These are phyloP conservation scores for Pelochelys cantorii DNA, from an alignment of 2,797 vertebrate species.

Conservation along the genomic window DNA sequence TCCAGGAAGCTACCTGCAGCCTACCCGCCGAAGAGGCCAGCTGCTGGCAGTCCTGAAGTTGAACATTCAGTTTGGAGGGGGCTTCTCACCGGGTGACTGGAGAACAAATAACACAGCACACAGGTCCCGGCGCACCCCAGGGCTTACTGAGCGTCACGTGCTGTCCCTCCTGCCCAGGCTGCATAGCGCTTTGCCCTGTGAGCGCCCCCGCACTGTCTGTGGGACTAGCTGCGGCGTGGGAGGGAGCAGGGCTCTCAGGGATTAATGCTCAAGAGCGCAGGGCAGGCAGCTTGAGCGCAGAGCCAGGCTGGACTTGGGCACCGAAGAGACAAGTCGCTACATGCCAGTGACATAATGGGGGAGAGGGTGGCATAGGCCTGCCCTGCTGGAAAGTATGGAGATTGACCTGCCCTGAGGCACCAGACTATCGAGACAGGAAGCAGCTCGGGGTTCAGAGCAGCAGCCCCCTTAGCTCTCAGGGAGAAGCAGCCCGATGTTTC, in stretches of 20 bases:
- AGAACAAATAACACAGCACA: neutral
- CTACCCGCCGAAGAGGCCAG: neutral
- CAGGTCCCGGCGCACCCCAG: neutral
- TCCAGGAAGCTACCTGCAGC: neutral
- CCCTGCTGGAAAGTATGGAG: neutral
- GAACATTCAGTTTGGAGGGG: neutral
- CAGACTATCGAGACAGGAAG: no score
- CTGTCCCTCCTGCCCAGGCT: neutral
- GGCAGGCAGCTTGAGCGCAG: neutral
- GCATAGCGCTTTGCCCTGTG: neutral
- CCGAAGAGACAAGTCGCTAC: neutral
- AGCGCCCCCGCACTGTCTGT: no score
- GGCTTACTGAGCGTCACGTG: neutral
- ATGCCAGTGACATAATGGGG: neutral
- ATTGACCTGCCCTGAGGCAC: neutral
- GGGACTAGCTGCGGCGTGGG: no score
- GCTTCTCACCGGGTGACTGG: neutral
- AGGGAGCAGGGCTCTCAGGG: neutral
- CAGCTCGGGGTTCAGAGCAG: neutral
- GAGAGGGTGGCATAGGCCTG: neutral
- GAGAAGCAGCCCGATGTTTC: neutral
- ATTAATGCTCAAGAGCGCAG: neutral
- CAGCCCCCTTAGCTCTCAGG: neutral
- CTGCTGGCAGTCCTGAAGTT: neutral
- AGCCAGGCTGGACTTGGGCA: neutral